Percentiles rank a stretch among this genome's conserved stretches.
phyloP scores from a whole-genome alignment of 2,113 vertebrate genomes.

The Lophura nycthemera region DNA sequence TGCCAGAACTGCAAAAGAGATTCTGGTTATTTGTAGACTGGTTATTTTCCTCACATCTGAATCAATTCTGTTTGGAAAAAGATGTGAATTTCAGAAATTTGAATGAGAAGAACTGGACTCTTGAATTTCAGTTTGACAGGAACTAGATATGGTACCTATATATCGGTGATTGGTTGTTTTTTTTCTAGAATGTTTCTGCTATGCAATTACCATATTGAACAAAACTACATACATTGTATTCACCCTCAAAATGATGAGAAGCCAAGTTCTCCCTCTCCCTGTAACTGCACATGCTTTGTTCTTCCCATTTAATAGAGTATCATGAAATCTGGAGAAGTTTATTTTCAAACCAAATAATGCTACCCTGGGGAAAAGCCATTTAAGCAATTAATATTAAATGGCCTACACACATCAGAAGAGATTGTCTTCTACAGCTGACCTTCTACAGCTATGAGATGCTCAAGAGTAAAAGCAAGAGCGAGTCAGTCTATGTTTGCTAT shows the following conservation, averaged over 20 bases:
- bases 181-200: not conserved
- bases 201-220: not conserved
- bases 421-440: not conserved
- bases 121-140: not conserved
- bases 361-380: not conserved
- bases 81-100: not conserved
- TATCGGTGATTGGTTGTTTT: not conserved
- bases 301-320: not conserved
- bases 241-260: not conserved
- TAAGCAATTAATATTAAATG: not conserved
- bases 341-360: not conserved
- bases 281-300: not conserved
- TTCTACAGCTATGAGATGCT: not conserved
- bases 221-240: not conserved
- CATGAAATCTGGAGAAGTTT: not conserved
- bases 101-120: not conserved
- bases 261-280: not conserved
- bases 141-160: not conserved
- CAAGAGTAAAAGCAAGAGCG: not conserved
- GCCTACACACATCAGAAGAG: not conserved
- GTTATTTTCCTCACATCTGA: not conserved
- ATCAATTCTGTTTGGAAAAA: not conserved
- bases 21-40: not conserved
- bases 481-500: not conserved
- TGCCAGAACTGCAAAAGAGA: not conserved